Evolutionary conservation across 2,888 invertebrate species (phyloP), one percentile per base, ranked within the genome.

Genomic region (Chironomus tentans): DNA sequence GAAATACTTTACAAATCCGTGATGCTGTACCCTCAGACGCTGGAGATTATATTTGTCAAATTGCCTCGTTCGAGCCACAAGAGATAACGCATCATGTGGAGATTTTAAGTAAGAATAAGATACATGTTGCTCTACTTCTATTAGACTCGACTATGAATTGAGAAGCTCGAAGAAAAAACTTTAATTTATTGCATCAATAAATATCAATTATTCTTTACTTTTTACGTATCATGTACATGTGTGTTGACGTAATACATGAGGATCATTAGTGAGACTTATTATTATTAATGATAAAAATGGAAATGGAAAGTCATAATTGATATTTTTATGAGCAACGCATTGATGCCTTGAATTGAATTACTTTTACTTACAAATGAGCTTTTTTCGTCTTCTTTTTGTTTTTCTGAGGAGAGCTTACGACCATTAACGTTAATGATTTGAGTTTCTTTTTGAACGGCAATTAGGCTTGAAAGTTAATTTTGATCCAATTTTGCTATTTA

Each of bases 11-110:
- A 78, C 86, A 87, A 81, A 87, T 88, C 78, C 83, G 85, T 76
- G 86, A 87, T 79, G 86, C 85, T 6, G 84, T 85, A 75, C 84
- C 86, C 6, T 85, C 85, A 79, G 87, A 88, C 80, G 87, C 86
- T 6, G 88, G 87, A 7, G 87, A 87, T 81, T 88, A 88, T 80
- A 84, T 87, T 69, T 88, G 88, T 80, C 87, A 87, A 80, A 85
- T 88, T 77, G 87, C 86, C 69, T 87, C 87, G 2, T 81, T 87
- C 70, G 85, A 85, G 77, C 87, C 87, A 3, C 82, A 85, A 77
- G 87, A 87, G 81, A 86, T 87, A 79, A 86, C 86, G 38, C 87
- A 87, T 81, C 86, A 87, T 65, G 83, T 88, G 61, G 87, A 87
- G 81, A 86, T 88, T 78, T 82, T 87, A 56, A 87, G 88, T 87